A percentile compares a stretch with the other conserved stretches of the same genome.
Conservation (phyloP, 2,113 vertebrate species). For the Psilopogon haemacephalus region DNA sequence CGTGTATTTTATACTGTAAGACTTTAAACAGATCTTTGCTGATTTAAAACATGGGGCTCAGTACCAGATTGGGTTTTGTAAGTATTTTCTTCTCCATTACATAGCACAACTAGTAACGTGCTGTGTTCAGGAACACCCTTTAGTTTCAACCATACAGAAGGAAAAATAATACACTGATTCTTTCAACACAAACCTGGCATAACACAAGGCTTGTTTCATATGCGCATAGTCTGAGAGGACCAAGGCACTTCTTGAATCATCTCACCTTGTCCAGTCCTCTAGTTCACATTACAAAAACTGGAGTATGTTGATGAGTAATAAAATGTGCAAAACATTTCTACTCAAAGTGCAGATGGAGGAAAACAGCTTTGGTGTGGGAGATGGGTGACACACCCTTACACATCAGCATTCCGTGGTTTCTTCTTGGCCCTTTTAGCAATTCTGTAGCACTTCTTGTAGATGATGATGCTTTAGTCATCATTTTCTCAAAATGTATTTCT, state of each 20-base stretch:
- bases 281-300: background rate
- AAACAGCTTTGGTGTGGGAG: background rate
- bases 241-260: background rate
- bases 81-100: background rate
- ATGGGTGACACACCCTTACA: accelerated
- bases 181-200: background rate
- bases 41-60: accelerated
- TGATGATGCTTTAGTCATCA: accelerated
- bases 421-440: background rate
- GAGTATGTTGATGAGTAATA: accelerated
- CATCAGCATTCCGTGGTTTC: accelerated
- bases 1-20: background rate
- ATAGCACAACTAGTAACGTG: accelerated
- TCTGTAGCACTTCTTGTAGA: background rate
- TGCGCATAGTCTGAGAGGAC: background rate
- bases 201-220: background rate
- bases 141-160: background rate
- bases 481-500: background rate
- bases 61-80: background rate
- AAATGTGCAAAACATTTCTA: background rate
- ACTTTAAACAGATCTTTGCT: background rate
- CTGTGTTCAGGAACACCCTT: background rate
- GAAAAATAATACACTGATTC: background rate
- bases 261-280: background rate
- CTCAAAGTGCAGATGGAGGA: background rate